Base-by-base conservation (phyloP, 2,113 vertebrate species). In the Phalacrocorax aristotelis region DNA sequence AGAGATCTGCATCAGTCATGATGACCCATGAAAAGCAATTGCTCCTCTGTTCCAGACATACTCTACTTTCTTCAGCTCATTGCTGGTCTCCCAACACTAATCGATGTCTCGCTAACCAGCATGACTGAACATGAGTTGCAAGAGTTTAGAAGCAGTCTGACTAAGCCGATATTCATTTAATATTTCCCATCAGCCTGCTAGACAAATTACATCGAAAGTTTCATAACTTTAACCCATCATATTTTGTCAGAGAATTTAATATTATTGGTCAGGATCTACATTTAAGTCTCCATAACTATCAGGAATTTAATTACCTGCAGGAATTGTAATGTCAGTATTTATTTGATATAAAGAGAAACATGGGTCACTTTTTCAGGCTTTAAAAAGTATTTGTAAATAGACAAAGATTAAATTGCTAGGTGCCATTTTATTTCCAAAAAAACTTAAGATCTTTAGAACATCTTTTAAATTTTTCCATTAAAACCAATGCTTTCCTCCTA, bases 401-500 rank as follows among this genome's bases (percentile, higher is more conserved):
- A 55, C 25, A 86, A 81, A 93, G 55, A 90, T 36, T 81, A 49
- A 80, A 87, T 72, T 72, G 6, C 51, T 79, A 60, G 30, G n/a
- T 54, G 26, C n/a, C 61, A 7, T n/a, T 51, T 79, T 44, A 44
- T 60, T 86, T 87, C 93, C 65, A 89, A 69, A 77, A 77, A n/a
- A 81, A 80, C 46, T 74, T 64, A 52, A 38, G 38, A 38, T 38
- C 38, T 38, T 38, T 38, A 79, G 18, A 81, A 91, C 18, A 69
- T 15, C 9, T 76, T 38, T 38, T 38, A 38, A 38, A 38, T 92
- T 91, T 91, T 89, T 85, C 83, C 84, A 96, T 69, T 89, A 93
- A 96, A 96, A 92, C 49, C 51, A 93, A 96, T 90, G 48, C 34
- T 60, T 92, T 90, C 49, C 13, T 95, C 62, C 52, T 91, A 46